Conservation (phyloP, 53 echinoderm and acorn worm species). For the Patiria pectinifera region DNA sequence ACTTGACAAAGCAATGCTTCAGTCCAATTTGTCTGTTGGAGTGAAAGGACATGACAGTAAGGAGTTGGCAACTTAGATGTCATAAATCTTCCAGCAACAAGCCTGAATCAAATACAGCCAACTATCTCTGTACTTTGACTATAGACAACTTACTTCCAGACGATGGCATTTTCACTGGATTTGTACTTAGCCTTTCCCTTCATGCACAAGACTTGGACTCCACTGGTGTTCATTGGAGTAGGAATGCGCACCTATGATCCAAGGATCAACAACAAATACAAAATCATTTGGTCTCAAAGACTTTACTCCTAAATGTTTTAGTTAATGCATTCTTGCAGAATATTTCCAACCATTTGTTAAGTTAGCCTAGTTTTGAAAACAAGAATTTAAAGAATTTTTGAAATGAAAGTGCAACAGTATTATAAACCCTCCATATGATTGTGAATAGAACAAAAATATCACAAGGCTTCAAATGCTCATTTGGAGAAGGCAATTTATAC, state of each 20-base stretch:
- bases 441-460: too few relatives aligned
- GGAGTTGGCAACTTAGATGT: too few relatives aligned
- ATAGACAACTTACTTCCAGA: constrained; percentile 87
- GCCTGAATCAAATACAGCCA: not conserved
- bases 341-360: not conserved
- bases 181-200: constrained; percentile 99
- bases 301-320: too few relatives aligned
- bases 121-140: not conserved
- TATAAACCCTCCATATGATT: too few relatives aligned
- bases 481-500: too few relatives aligned
- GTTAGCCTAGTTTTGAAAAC: not conserved
- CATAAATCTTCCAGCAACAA: too few relatives aligned
- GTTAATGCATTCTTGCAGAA: not conserved
- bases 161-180: constrained; percentile 98
- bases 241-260: constrained; percentile 89
- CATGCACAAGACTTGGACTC: constrained; percentile 98
- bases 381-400: too few relatives aligned
- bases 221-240: constrained; percentile 98
- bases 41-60: too few relatives aligned
- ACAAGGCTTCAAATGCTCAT: too few relatives aligned
- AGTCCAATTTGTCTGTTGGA: too few relatives aligned
- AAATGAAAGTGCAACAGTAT: too few relatives aligned
- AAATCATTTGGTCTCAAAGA: not conserved
- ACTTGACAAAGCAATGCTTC: too few relatives aligned
- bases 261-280: not conserved